phyloP scores from a whole-genome alignment of 2,113 vertebrate genomes.

The Glareola pratincola region DNA sequence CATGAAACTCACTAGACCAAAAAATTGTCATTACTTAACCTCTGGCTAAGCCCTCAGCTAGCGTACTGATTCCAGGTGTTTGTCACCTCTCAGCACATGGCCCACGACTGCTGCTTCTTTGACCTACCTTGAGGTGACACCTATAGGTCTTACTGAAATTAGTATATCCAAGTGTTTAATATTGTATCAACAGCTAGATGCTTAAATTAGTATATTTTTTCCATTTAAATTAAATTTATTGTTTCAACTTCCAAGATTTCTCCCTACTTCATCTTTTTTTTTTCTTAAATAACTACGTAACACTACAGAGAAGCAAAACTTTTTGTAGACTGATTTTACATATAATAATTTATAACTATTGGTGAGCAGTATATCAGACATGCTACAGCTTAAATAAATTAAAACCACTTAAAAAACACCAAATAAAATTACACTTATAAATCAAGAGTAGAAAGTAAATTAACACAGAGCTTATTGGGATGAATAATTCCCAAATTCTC shows the following conservation, averaged over 20 bases:
- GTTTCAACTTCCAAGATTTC: not conserved
- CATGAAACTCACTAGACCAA: not conserved
- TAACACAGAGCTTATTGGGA: not conserved
- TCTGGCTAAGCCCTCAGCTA: rapidly evolving
- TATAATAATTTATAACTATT: not conserved
- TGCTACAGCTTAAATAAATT: not conserved
- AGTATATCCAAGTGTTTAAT: not conserved
- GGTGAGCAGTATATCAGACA: not conserved
- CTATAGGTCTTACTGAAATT: not conserved
- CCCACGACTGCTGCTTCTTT: not conserved
- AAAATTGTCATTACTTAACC: not conserved
- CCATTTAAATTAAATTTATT: not conserved
- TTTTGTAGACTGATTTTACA: not conserved
- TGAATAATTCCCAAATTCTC: not conserved
- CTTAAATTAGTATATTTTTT: not conserved
- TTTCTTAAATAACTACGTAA: not conserved
- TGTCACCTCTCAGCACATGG: rapidly evolving
- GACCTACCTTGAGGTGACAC: not conserved
- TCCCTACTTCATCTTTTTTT: not conserved
- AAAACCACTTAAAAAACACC: not conserved
- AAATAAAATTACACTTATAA: not conserved
- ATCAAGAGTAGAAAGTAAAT: not conserved
- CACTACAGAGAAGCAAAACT: not conserved
- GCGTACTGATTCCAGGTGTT: not conserved
- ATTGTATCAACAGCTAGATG: not conserved